Evolutionary conservation across 2,113 vertebrate genomes (phyloP).

Genomic region (Seriola aureovittata): DNA sequence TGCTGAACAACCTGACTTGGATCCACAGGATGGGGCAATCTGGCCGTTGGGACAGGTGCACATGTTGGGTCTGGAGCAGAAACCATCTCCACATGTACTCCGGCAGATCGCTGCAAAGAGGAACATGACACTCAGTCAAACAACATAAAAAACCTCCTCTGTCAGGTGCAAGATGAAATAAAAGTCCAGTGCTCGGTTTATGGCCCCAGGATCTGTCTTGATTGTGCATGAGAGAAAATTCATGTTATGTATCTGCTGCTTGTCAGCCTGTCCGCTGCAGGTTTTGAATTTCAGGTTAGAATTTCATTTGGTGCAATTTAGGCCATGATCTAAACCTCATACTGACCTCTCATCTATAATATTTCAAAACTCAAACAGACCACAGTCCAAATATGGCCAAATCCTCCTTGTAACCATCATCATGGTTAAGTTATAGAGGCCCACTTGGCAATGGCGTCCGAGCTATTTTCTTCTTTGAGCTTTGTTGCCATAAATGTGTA

Average conservation of each 20-base stretch:
- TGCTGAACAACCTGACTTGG: conserved; percentile 91
- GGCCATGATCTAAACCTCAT: conserved; percentile 49
- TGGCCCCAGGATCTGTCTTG: conserved; percentile 21
- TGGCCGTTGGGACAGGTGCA: conserved; percentile 97
- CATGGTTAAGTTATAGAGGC: conserved; percentile 36
- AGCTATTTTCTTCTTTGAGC: conserved; percentile 53
- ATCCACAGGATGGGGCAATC: conserved; percentile 95
- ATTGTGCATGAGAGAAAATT: conserved; percentile 36
- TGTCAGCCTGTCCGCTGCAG: conserved; percentile 29
- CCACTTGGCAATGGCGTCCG: conserved; percentile 26
- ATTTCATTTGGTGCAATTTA: conserved; percentile 39
- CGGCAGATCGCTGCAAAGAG: conserved; percentile 93
- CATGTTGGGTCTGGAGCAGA: conserved; percentile 99
- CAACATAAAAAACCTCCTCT: conserved; percentile 26
- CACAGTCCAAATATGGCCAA: conserved; percentile 43
- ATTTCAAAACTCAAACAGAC: conserved; percentile 52
- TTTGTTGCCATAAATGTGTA: conserved; percentile 54
- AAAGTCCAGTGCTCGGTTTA: neutral
- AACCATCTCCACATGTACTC: conserved; percentile 98
- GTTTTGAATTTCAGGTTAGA: conserved; percentile 49
- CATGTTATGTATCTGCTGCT: conserved; percentile 39
- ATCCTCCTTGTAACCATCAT: conserved; percentile 50
- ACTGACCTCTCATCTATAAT: conserved; percentile 42
- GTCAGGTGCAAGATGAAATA: conserved; percentile 36
- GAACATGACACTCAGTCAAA: conserved; percentile 61